These are phyloP conservation scores for Malurus alboscapulatus DNA, from an alignment of 2,113 vertebrate genomes.

Conservation along the genomic window DNA sequence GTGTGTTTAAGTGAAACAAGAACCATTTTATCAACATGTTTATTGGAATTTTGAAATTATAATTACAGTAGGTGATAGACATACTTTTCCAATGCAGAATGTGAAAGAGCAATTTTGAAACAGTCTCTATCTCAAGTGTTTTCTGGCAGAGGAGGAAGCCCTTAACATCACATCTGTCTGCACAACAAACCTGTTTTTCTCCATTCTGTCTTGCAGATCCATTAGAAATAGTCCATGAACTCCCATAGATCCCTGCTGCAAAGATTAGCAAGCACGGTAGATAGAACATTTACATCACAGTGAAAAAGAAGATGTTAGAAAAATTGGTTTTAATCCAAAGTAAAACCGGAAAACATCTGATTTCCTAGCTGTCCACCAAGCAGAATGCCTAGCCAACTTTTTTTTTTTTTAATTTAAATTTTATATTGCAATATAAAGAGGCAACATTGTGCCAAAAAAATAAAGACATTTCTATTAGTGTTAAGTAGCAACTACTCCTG, in stretches of 20 bases:
- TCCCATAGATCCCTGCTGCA: conserved; percentile 18
- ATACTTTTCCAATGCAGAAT: neutral
- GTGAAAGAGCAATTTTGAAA: conserved; percentile 19
- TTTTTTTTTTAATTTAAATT: conserved; percentile 5
- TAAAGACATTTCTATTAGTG: neutral
- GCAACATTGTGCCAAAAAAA: neutral
- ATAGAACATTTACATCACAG: conserved; percentile 11
- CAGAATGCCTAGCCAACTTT: neutral
- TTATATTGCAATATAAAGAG: neutral
- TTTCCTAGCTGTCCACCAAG: conserved; percentile 28
- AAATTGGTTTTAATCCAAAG: conserved; percentile 14
- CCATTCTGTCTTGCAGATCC: neutral
- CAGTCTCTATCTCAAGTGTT: neutral
- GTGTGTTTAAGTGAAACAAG: neutral
- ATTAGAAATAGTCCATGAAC: conserved; percentile 42
- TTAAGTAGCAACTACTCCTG: neutral
- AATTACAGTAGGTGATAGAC: neutral
- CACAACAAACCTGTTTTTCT: conserved; percentile 23
- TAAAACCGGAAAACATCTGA: neutral
- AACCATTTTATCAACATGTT: neutral
- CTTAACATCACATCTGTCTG: neutral
- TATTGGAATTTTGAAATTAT: neutral
- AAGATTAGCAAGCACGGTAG: neutral
- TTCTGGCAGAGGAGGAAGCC: neutral
- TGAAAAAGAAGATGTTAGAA: conserved; percentile 23